phyloP scores from a whole-genome alignment of 2,797 vertebrate genomes.

The Crenichthys baileyi region DNA sequence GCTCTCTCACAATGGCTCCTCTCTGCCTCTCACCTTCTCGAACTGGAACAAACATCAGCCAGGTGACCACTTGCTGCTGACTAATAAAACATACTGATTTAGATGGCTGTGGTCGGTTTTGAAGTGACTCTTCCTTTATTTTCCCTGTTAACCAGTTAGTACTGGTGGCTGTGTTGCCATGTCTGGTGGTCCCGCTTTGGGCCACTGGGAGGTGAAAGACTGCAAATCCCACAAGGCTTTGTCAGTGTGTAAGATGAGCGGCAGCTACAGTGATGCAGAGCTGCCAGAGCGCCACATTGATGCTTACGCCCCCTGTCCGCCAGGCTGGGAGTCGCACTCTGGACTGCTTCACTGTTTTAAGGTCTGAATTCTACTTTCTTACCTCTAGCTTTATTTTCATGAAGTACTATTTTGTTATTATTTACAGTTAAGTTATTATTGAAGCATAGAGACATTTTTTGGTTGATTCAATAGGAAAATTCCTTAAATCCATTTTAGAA shows the following conservation, averaged over 20 bases:
- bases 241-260: conserved; percentile 89
- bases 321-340: conserved; percentile 88
- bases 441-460: background rate
- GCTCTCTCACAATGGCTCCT: conserved; percentile 70
- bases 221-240: conserved; percentile 87
- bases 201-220: conserved; percentile 93
- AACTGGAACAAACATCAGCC: conserved; percentile 94
- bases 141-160: conserved; percentile 72
- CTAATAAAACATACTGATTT: background rate
- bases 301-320: conserved; percentile 82
- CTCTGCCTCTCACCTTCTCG: conserved; percentile 79
- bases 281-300: conserved; percentile 75
- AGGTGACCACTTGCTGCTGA: conserved; percentile 66
- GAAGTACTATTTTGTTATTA: background rate
- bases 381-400: background rate
- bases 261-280: conserved; percentile 66
- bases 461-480: background rate
- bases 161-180: conserved; percentile 89
- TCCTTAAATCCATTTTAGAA: background rate
- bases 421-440: background rate
- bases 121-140: background rate
- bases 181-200: conserved; percentile 80
- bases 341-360: conserved; percentile 89
- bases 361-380: conserved; percentile 69
- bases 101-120: background rate